Percentiles rank a stretch among this genome's conserved stretches.
phyloP scores from a whole-genome alignment of 2,797 vertebrate genomes.

The Avahi laniger region DNA sequence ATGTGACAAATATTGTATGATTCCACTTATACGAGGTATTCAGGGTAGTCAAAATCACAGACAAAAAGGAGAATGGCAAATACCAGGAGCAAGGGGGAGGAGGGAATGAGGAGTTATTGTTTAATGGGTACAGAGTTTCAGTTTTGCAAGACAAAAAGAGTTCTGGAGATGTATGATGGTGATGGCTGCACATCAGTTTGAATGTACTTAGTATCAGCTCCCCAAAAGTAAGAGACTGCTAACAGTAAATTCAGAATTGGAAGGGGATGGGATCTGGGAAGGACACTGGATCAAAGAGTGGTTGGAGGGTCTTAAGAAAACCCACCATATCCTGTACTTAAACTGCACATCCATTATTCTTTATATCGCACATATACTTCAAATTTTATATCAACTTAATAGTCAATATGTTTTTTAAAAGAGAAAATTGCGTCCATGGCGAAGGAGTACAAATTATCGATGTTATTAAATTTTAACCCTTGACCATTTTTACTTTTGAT shows the following conservation, averaged over 20 bases:
- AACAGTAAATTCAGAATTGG: not conserved
- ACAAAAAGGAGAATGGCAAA: not conserved
- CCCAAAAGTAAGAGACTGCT: not conserved
- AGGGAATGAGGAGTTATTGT: not conserved
- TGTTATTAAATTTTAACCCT: not conserved
- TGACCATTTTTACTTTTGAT: not conserved
- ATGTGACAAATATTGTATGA: not conserved
- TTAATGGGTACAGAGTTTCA: not conserved
- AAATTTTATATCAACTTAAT: not conserved
- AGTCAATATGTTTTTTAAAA: not conserved
- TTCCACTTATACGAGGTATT: not conserved
- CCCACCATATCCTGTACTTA: not conserved
- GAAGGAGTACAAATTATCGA: not conserved
- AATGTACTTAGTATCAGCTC: not conserved
- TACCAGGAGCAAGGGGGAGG: not conserved
- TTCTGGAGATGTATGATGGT: not conserved
- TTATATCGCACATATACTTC: not conserved
- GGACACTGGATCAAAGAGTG: not conserved
- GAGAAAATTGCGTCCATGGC: not conserved
- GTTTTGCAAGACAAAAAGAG: not conserved
- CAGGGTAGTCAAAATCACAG: not conserved
- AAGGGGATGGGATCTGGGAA: not conserved
- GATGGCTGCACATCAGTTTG: not conserved
- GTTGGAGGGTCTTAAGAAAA: not conserved
- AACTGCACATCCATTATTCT: not conserved